These are phyloP conservation scores for Entelurus aequoreus DNA, from an alignment of 2,113 vertebrate genomes.

Conservation along the genomic window DNA sequence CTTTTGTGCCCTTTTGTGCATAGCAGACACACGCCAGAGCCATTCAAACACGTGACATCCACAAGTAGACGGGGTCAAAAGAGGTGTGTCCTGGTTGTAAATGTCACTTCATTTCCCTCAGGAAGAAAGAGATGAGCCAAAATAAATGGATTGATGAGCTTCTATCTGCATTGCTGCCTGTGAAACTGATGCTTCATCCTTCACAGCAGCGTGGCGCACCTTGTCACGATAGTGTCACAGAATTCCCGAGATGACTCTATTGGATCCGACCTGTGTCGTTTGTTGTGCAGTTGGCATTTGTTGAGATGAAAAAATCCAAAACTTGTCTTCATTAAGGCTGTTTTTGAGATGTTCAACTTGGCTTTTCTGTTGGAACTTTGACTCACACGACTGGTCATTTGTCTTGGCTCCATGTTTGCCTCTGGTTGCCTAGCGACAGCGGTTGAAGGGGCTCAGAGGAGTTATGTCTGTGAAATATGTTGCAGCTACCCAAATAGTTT, in stretches of 20 bases:
- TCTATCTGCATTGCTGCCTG: slow-evolving; percentile 16
- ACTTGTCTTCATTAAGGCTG: slow-evolving; percentile 32
- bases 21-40: slow-evolving; percentile 2
- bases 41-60: slow-evolving; percentile 33
- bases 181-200: slow-evolving; percentile 8
- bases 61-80: slow-evolving; percentile 27
- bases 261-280: slow-evolving; percentile 32
- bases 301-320: background rate
- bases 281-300: slow-evolving; percentile 41
- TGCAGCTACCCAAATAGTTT: slow-evolving; percentile 36
- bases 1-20: slow-evolving; percentile 23
- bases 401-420: slow-evolving; percentile 52
- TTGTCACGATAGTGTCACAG: slow-evolving; percentile 44
- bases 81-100: slow-evolving; percentile 41
- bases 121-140: slow-evolving; percentile 1
- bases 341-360: slow-evolving; percentile 39
- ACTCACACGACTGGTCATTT: slow-evolving; percentile 49
- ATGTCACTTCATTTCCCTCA: slow-evolving; percentile 32
- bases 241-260: slow-evolving; percentile 46
- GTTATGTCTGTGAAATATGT: slow-evolving; percentile 34
- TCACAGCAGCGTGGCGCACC: slow-evolving; percentile 13
- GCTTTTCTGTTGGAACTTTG: slow-evolving; percentile 49
- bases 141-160: slow-evolving; percentile 40
- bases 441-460: slow-evolving; percentile 42
- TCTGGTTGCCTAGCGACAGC: slow-evolving; percentile 42